phyloP scores from a whole-genome alignment of 2,797 vertebrate species.

The Microctenopoma lineatum region DNA sequence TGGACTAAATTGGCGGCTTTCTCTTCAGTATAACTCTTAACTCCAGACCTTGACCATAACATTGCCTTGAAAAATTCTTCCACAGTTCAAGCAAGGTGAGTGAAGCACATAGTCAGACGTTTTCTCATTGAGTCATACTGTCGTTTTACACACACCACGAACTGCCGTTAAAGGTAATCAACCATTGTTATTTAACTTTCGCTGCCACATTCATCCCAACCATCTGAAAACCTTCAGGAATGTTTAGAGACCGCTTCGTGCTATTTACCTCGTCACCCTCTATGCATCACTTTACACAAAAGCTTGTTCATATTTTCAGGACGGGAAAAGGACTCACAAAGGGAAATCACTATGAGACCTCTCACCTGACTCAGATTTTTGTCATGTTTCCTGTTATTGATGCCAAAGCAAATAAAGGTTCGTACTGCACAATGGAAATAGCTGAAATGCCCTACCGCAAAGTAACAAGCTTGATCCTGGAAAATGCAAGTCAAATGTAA shows the following conservation, averaged over 20 bases:
- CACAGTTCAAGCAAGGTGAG: slow-evolving; percentile 24
- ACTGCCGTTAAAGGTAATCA: slow-evolving; percentile 42
- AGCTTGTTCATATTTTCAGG: slow-evolving; percentile 65
- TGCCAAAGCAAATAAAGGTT: slow-evolving; percentile 45
- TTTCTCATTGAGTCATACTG: not conserved
- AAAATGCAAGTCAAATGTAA: slow-evolving; percentile 6
- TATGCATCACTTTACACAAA: slow-evolving; percentile 1
- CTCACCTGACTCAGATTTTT: slow-evolving; percentile 70
- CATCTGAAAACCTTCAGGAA: slow-evolving; percentile 42
- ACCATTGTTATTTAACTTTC: slow-evolving; percentile 42
- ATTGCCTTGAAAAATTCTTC: slow-evolving; percentile 25
- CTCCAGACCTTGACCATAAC: slow-evolving; percentile 42
- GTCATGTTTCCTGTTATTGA: slow-evolving; percentile 61
- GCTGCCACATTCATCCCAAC: slow-evolving; percentile 32
- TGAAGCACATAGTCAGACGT: slow-evolving; percentile 21
- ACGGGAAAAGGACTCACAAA: not conserved
- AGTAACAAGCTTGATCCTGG: slow-evolving; percentile 47
- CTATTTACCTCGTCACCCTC: slow-evolving; percentile 40
- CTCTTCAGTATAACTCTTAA: slow-evolving; percentile 30
- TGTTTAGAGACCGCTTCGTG: slow-evolving; percentile 21
- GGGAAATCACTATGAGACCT: slow-evolving; percentile 36
- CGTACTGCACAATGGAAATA: slow-evolving; percentile 18
- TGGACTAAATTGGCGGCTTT: slow-evolving; percentile 41
- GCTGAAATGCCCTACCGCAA: slow-evolving; percentile 28
- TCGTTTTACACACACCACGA: slow-evolving; percentile 26